A percentile compares a stretch with the other conserved stretches of the same genome.
Evolutionary conservation across 2,113 vertebrate species (phyloP).

Genomic region (Tragelaphus buxtoni): DNA sequence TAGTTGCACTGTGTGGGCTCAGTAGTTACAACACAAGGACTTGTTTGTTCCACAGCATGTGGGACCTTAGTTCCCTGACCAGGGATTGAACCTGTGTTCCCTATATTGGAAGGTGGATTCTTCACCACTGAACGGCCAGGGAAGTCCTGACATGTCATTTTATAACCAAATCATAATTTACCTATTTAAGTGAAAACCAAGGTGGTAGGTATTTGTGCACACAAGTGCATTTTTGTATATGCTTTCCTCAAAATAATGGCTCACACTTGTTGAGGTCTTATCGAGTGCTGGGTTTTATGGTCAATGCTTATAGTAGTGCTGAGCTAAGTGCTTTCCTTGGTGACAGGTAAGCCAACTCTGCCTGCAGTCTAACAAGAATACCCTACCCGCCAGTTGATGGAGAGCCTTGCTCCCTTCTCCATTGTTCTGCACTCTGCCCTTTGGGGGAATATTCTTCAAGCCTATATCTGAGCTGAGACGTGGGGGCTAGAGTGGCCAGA

Average conservation of each 20-base stretch:
- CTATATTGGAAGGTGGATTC: not conserved
- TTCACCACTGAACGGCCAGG: not conserved
- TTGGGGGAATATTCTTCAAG: not conserved
- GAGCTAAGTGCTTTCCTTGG: not conserved
- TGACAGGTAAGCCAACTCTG: not conserved
- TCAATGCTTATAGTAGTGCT: not conserved
- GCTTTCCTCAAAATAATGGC: not conserved
- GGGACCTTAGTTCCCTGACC: not conserved
- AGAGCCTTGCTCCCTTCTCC: not conserved
- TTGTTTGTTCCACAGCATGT: not conserved
- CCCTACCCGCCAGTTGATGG: not conserved
- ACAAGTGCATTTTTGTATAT: not conserved
- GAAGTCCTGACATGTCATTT: not conserved
- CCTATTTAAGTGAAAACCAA: not conserved
- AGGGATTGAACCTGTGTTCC: not conserved
- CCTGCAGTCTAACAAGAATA: not conserved
- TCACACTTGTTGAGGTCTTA: not conserved
- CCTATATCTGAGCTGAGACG: not conserved
- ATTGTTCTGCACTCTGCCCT: not conserved
- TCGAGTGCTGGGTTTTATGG: not conserved
- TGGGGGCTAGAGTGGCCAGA: not conserved
- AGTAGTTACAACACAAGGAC: not conserved
- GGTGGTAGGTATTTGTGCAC: not conserved
- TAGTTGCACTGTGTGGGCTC: not conserved
- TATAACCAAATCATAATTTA: not conserved